These are phyloP conservation scores for Alviniconcha strummeri DNA, from an alignment of 2,888 invertebrate species.

Conservation along the genomic window DNA sequence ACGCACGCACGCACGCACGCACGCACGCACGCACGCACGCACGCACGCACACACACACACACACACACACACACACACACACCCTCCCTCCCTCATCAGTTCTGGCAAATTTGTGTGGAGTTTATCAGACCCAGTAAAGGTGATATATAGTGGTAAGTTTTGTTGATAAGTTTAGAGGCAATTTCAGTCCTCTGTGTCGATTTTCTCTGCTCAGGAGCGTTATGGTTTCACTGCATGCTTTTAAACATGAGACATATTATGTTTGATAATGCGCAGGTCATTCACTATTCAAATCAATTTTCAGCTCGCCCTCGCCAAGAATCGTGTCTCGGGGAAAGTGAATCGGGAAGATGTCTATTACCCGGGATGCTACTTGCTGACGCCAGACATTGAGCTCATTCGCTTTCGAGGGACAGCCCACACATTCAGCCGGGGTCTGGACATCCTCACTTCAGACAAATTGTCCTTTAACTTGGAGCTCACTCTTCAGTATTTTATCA, in stretches of 20 bases:
- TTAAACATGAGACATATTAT: background rate
- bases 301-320: slow-evolving; percentile 33
- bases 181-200: too few relatives aligned
- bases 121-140: too few relatives aligned
- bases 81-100: too few relatives aligned
- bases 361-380: slow-evolving; percentile 58
- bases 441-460: slow-evolving; percentile 51
- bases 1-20: background rate
- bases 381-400: slow-evolving; percentile 52
- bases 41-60: slow-evolving; percentile 25
- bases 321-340: slow-evolving; percentile 35
- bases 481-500: slow-evolving; percentile 54
- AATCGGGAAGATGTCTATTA: slow-evolving; percentile 49
- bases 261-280: background rate
- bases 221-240: too few relatives aligned
- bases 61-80: slow-evolving; percentile 15
- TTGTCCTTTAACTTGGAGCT: slow-evolving; percentile 47
- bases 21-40: slow-evolving; percentile 14
- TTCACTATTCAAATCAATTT: background rate
- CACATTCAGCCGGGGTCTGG: slow-evolving; percentile 40
- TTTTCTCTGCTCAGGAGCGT: too few relatives aligned
- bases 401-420: slow-evolving; percentile 50
- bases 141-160: too few relatives aligned
- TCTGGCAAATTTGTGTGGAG: too few relatives aligned
- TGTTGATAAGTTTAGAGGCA: too few relatives aligned